Evolutionary conservation across 2,888 invertebrate genomes (phyloP).

Genomic region (Orthosia incerta): DNA sequence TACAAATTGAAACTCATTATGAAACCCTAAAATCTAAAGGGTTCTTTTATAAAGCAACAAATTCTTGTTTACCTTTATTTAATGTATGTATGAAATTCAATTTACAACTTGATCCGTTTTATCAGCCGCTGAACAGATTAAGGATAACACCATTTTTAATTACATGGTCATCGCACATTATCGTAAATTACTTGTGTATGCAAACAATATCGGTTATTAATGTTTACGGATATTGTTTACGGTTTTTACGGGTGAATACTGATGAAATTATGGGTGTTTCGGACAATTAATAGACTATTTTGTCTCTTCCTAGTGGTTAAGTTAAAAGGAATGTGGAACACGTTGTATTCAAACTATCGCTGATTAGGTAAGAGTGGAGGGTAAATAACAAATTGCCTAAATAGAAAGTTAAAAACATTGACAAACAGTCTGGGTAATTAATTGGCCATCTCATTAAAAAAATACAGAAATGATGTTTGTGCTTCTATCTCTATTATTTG

Average conservation of each 20-base stretch:
- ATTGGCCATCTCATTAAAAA: no score
- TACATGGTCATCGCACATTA: slow-evolving; percentile 57
- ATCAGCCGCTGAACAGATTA: slow-evolving; percentile 56
- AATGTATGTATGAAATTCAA: slow-evolving; percentile 39
- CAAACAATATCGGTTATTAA: slow-evolving; percentile 58
- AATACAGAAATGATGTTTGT: neutral
- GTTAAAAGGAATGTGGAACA: neutral
- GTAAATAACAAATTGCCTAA: neutral
- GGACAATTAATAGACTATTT: slow-evolving; percentile 13
- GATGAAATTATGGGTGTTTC: slow-evolving; percentile 21
- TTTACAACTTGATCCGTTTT: slow-evolving; percentile 58
- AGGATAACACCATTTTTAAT: slow-evolving; percentile 61
- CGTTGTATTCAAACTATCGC: neutral
- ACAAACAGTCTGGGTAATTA: no score
- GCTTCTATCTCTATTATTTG: neutral
- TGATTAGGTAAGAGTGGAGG: neutral
- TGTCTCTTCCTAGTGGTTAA: neutral
- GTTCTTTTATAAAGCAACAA: slow-evolving; percentile 36
- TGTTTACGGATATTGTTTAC: slow-evolving; percentile 58
- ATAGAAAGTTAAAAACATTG: no score
- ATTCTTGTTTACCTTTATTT: slow-evolving; percentile 35
- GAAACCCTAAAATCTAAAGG: slow-evolving; percentile 20
- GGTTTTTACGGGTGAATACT: slow-evolving; percentile 45
- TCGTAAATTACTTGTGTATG: slow-evolving; percentile 59
- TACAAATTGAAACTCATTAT: slow-evolving; percentile 17